Evolutionary conservation across 2,797 vertebrate genomes (phyloP).

Genomic region (Aldrovandia affinis): DNA sequence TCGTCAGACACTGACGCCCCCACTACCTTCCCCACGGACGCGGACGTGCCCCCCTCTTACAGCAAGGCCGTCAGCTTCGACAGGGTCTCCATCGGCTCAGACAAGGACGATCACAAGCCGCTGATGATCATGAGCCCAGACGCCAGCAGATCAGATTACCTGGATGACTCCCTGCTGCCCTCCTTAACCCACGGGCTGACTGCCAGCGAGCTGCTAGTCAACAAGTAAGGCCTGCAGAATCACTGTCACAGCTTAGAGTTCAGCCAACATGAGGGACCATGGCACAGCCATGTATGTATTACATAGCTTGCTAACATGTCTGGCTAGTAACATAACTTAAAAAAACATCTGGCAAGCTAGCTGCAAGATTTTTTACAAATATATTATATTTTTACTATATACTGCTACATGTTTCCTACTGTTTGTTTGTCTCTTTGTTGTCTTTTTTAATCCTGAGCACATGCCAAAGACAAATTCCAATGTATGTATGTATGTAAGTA

Average conservation of each 20-base stretch:
- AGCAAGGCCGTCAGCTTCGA: constrained; percentile 88
- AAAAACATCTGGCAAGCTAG: no score
- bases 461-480: no score
- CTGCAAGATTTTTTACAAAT: no score
- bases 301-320: no score
- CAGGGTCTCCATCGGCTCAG: constrained; percentile 70
- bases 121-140: constrained; percentile 73
- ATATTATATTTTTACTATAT: no score
- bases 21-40: constrained; percentile 47
- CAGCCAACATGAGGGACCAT: neutral
- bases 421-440: no score
- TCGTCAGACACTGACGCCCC: constrained; percentile 68
- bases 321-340: no score
- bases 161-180: constrained; percentile 68
- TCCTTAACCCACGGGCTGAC: constrained; percentile 87
- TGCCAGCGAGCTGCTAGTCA: constrained; percentile 88
- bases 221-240: constrained; percentile 73
- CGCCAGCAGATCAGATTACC: constrained; percentile 65
- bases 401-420: no score
- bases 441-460: no score
- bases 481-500: no score
- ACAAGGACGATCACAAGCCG: constrained; percentile 66
- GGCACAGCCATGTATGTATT: no score
- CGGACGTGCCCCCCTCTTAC: constrained; percentile 81
- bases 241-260: neutral